Percentiles rank a stretch among this genome's conserved stretches.
phyloP scores from a whole-genome alignment of 2,113 vertebrate species.

The Tychaedon coryphoeus region DNA sequence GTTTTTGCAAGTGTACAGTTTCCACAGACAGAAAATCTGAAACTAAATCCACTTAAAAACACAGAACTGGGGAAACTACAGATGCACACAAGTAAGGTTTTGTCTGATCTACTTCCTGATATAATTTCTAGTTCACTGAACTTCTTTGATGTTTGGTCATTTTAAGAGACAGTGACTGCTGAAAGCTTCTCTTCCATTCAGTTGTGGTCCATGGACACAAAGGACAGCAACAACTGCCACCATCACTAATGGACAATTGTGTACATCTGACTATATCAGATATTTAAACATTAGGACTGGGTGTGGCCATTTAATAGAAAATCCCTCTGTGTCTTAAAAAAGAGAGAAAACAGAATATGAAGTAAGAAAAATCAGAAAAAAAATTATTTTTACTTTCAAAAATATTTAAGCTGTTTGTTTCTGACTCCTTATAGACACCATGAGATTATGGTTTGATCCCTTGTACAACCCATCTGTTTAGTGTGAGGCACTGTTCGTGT shows the following conservation, averaged over 20 bases:
- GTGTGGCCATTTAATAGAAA: neutral
- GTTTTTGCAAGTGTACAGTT: constrained; percentile 45
- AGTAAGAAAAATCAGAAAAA: neutral
- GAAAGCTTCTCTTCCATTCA: neutral
- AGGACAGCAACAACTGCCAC: neutral
- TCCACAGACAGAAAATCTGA: constrained; percentile 34
- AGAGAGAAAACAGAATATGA: neutral
- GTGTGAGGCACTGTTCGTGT: neutral
- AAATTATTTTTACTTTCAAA: neutral
- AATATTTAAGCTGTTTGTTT: constrained; percentile 18
- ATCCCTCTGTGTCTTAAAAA: neutral
- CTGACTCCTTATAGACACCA: neutral
- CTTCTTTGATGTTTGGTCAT: constrained; percentile 49
- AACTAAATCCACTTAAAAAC: constrained; percentile 53
- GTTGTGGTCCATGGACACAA: neutral
- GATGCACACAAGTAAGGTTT: neutral
- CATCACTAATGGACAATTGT: neutral
- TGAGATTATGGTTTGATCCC: neutral
- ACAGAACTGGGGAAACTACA: constrained; percentile 15
- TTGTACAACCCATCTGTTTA: neutral
- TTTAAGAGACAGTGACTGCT: constrained; percentile 5
- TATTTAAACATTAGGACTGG: neutral
- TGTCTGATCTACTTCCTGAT: constrained; percentile 55
- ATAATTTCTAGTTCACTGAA: constrained; percentile 62
- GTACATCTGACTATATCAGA: neutral